Conservation (phyloP, 2,888 invertebrate species). For the Eupithecia abbreviata region DNA sequence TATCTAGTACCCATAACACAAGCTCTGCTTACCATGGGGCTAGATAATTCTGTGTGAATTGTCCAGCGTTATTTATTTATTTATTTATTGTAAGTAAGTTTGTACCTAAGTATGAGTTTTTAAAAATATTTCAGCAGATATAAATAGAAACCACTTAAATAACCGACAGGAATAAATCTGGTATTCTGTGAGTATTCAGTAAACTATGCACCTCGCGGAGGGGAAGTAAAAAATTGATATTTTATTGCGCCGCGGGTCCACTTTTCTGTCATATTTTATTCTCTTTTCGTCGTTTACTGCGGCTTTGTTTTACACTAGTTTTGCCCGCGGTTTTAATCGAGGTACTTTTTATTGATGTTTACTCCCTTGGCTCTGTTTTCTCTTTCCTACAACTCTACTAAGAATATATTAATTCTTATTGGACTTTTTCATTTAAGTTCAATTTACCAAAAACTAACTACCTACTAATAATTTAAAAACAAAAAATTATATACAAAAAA, state of each 20-base stretch:
- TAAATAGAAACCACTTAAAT: neutral
- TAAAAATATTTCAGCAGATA: neutral
- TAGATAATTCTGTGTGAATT: no score
- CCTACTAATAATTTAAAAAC: no score
- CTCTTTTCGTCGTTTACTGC: constrained; percentile 64
- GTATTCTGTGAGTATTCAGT: constrained; percentile 52
- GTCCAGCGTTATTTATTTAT: no score
- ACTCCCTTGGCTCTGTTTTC: neutral
- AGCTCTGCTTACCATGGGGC: no score
- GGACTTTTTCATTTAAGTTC: neutral
- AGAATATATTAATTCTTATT: neutral
- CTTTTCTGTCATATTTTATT: constrained; percentile 79
- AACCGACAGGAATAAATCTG: constrained; percentile 29
- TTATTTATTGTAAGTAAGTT: no score
- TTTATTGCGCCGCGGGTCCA: constrained; percentile 79
- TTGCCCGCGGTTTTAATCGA: neutral
- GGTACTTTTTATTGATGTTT: neutral
- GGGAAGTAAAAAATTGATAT: constrained; percentile 79
- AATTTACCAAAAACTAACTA: no score
- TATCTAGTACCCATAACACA: no score
- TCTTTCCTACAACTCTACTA: neutral
- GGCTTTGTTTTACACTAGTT: constrained; percentile 53
- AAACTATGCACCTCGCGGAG: constrained; percentile 62
- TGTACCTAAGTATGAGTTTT: neutral
- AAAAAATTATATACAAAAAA: no score